Evolutionary conservation across 2,113 vertebrate species (phyloP).

Genomic region (Lampris incognitus): DNA sequence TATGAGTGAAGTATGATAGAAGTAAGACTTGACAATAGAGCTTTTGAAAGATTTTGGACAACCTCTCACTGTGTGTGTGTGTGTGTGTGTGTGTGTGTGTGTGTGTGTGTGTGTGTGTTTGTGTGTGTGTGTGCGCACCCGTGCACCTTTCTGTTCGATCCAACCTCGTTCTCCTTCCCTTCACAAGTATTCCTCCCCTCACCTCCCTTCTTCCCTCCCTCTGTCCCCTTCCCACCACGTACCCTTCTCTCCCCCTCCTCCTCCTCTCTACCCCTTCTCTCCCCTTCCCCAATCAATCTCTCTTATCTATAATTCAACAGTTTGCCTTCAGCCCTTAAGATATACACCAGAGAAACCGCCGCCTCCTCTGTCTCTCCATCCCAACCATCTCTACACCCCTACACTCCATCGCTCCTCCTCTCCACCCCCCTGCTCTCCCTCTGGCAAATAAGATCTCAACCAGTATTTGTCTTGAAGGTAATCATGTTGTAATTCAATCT

Average conservation of each 20-base stretch:
- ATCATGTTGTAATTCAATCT: slow-evolving; percentile 54
- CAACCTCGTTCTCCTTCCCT: slow-evolving; percentile 12
- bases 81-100: slow-evolving; percentile 19
- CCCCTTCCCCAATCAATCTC: slow-evolving; percentile 73
- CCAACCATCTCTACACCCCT: slow-evolving; percentile 44
- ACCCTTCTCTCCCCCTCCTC: background rate
- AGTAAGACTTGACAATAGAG: background rate
- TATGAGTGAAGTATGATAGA: background rate
- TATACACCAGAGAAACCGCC: slow-evolving; percentile 70
- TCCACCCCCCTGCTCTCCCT: background rate
- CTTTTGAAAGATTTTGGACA: slow-evolving; percentile 55
- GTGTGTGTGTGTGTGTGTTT: slow-evolving; percentile 10
- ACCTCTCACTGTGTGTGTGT: background rate
- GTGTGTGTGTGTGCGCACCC: slow-evolving; percentile 45
- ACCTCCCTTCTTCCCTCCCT: background rate
- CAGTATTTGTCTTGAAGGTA: slow-evolving; percentile 44
- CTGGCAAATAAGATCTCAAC: slow-evolving; percentile 37
- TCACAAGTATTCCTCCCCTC: slow-evolving; percentile 14
- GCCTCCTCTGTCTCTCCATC: slow-evolving; percentile 49
- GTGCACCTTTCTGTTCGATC: slow-evolving; percentile 36
- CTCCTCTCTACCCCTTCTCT: background rate
- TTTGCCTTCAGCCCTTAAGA: slow-evolving; percentile 80
- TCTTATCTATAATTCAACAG: slow-evolving; percentile 82
- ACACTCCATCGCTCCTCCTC: slow-evolving; percentile 32
- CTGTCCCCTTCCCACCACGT: background rate